Base-by-base conservation (phyloP, 1,140 invertebrate genomes). In the Drosophila truncata region DNA sequence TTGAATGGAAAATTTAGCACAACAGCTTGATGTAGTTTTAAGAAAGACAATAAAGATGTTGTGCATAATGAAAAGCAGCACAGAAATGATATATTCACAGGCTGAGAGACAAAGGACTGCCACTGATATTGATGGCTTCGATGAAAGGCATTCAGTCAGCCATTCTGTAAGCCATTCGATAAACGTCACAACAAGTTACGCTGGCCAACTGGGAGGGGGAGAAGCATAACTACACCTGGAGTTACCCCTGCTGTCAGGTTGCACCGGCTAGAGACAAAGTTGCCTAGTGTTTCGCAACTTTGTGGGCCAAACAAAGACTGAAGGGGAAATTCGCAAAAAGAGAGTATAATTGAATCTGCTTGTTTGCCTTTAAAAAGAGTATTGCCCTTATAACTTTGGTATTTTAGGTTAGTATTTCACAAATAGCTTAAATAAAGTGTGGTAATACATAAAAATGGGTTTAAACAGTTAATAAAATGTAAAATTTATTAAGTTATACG, bases 291-390 rank as follows among this genome's bases (percentile, higher is more conserved):
- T 46, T 49, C 25, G 20, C n/a, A 60, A 59, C 59, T 74, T 70
- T 79, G 49, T 37, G 41, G 16, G 23, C 46, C 39, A 41, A 44
- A 47, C 33, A 49, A 33, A 20, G 29, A 44, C 25, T 57, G 33
- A 41, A 49, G 46, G 37, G 46, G 50, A 65, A 29, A 46, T 23
- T 49, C 35, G 7, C 29, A 35, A 23, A 66, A 64, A 29, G 11
- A 42, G 14, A 20, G 42, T 41, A 50, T 80, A 84, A 88, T 87
- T 88, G 72, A 80, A 83, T 84, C 78, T 74, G 61, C 67, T 65
- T 78, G 66, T 74, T 74, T 78, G 54, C 63, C 57, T 41, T 46
- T 59, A 23, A 37, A 55, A n/a, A n/a, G n/a, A n/a, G n/a, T n/a
- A n/a, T n/a, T n/a, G n/a, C n/a, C n/a, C n/a, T n/a, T n/a, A n/a